These are phyloP conservation scores for Caenorhabditis plicata DNA, from an alignment of 2,888 invertebrate genomes.

Conservation along the genomic window DNA sequence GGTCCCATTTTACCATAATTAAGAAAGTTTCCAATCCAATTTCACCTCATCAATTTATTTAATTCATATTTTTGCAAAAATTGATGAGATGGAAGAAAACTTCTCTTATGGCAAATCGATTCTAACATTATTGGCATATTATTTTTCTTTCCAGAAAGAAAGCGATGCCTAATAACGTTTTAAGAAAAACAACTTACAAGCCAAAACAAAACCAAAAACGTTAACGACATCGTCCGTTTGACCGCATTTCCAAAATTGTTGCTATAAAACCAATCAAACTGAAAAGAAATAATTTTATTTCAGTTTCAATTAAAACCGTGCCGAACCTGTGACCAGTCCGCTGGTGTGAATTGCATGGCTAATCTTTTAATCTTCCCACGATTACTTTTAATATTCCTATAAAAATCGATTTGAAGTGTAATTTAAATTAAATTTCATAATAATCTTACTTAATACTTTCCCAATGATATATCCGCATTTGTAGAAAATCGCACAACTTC, in stretches of 20 bases:
- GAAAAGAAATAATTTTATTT: not conserved
- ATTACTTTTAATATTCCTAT: conserved; percentile 88
- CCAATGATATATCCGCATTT: conserved; percentile 99
- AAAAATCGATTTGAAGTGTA: conserved; percentile 1
- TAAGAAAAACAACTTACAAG: conserved; percentile 70
- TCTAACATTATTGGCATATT: too few relatives aligned
- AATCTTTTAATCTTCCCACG: conserved; percentile 94
- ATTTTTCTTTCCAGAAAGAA: too few relatives aligned
- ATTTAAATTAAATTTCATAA: not conserved
- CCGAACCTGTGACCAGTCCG: conserved; percentile 84
- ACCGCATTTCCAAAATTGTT: conserved; percentile 13
- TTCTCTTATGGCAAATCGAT: too few relatives aligned
- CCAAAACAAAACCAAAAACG: conserved; percentile 26
- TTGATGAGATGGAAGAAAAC: too few relatives aligned
- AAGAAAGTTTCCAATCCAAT: too few relatives aligned
- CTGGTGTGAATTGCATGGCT: conserved; percentile 95
- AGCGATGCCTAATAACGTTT: too few relatives aligned
- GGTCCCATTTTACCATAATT: too few relatives aligned
- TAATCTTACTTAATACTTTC: conserved; percentile 83
- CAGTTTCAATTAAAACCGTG: not conserved
- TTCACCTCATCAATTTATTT: too few relatives aligned
- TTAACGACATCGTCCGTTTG: conserved; percentile 11
- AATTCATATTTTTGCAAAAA: too few relatives aligned
- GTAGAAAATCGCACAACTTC: conserved; percentile 85
- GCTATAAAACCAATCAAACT: conserved; percentile 24